Percentiles rank a stretch among this genome's conserved stretches.
These are phyloP conservation scores for Drosophila paranaensis DNA, from an alignment of 2,888 invertebrate genomes.

Conservation along the genomic window DNA sequence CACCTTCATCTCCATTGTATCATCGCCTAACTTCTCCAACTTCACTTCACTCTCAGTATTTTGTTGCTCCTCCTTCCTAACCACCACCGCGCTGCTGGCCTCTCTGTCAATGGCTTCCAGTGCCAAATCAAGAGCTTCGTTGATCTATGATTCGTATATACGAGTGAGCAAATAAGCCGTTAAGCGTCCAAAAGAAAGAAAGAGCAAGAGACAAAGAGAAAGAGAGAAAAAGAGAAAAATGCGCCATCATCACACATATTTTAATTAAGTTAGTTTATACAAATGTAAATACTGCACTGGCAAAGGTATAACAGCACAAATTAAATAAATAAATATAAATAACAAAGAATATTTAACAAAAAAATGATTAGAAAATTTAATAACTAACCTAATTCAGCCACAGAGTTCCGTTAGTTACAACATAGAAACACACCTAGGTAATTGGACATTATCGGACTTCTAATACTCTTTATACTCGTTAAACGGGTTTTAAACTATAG, in stretches of 20 bases:
- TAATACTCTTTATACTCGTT: neutral
- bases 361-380: conserved; percentile 32
- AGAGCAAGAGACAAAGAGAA: conserved; percentile 56
- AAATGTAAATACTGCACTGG: conserved; percentile 40
- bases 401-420: conserved; percentile 43
- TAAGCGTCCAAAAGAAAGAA: conserved; percentile 62
- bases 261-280: conserved; percentile 65
- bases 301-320: conserved; percentile 39
- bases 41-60: conserved; percentile 20
- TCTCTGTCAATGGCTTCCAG: conserved; percentile 87
- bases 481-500: too few relatives aligned
- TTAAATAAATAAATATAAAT: conserved; percentile 23
- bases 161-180: conserved; percentile 49
- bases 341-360: conserved; percentile 30
- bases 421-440: conserved; percentile 15
- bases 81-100: conserved; percentile 43
- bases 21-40: conserved; percentile 7
- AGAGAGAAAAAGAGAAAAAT: conserved; percentile 63
- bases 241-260: conserved; percentile 61
- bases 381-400: conserved; percentile 23
- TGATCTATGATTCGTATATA: conserved; percentile 85
- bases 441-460: conserved; percentile 1
- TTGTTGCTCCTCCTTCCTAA: conserved; percentile 21
- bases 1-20: conserved; percentile 8
- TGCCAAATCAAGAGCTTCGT: conserved; percentile 88